phyloP scores from a whole-genome alignment of 2,797 vertebrate genomes.

The Numenius phaeopus region DNA sequence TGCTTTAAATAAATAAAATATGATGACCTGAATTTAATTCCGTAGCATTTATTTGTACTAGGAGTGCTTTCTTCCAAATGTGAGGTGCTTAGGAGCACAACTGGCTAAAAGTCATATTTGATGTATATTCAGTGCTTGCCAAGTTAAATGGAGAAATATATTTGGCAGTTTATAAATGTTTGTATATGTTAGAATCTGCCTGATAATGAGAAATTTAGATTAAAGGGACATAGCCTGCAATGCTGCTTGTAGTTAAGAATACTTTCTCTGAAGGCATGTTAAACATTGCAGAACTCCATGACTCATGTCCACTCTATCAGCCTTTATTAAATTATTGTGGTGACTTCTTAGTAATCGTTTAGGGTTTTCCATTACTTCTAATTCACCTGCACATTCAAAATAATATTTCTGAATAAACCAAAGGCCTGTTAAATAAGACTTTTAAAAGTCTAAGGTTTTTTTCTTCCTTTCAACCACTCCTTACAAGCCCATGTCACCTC shows the following conservation, averaged over 20 bases:
- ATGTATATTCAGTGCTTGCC: background rate
- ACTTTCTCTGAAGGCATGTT: background rate
- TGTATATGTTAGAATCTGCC: background rate
- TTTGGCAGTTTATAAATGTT: background rate
- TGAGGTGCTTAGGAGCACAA: background rate
- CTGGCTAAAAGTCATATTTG: background rate
- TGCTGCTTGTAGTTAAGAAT: background rate
- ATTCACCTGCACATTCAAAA: background rate
- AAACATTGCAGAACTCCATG: background rate
- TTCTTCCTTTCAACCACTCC: background rate
- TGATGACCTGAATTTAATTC: background rate
- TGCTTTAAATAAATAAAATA: background rate
- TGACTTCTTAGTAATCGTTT: background rate
- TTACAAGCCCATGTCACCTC: background rate
- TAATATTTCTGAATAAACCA: background rate
- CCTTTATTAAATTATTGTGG: background rate
- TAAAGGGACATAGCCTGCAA: background rate
- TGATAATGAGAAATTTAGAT: conserved; percentile 7
- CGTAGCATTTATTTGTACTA: background rate
- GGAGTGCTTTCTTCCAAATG: background rate
- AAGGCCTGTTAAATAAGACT: background rate
- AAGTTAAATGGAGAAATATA: background rate
- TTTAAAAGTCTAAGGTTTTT: background rate
- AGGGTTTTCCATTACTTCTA: background rate
- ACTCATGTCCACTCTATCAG: background rate